phyloP scores from a whole-genome alignment of 1,140 invertebrate genomes.

The Apis mellifera region Amel_HAv3.1 CM009935.2:10526001-10526500 shows the following conservation, averaged over 20 bases:
- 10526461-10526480: too few species aligned
- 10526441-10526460: too few species aligned
- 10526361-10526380: too few species aligned
- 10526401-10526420: slow-evolving; percentile 16
- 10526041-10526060: background rate
- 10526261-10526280: background rate
- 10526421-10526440: background rate
- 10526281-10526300: background rate
- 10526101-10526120: background rate
- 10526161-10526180: background rate
- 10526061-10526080: slow-evolving; percentile 20
- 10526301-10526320: slow-evolving; percentile 4
- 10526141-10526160: slow-evolving; percentile 27
- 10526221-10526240: slow-evolving; percentile 10
- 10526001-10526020: slow-evolving; percentile 1
- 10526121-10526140: slow-evolving; percentile 20
- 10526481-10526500: too few species aligned
- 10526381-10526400: too few species aligned
- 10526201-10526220: background rate
- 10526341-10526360: too few species aligned
- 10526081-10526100: too few species aligned
- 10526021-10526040: slow-evolving; percentile 25
- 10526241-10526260: background rate
- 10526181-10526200: slow-evolving; percentile 5
- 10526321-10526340: too few species aligned